Percentiles rank a stretch among this genome's conserved stretches.
These are phyloP conservation scores for Lytechinus pictus DNA, from an alignment of 35 echinoderm and acorn worm genomes.

Conservation along the genomic window DNA sequence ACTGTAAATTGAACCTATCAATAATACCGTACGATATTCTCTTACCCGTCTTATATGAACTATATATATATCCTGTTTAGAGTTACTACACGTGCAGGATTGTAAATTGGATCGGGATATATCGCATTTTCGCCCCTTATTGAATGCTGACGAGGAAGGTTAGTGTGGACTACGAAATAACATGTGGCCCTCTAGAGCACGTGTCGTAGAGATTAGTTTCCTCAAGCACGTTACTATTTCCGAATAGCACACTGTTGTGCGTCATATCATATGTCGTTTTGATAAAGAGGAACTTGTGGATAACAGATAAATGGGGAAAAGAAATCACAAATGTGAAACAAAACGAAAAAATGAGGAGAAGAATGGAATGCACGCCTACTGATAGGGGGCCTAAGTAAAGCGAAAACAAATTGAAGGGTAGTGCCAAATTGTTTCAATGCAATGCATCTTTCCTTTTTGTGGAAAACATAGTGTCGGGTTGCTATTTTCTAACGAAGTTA, in stretches of 20 bases:
- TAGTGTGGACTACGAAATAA: background rate
- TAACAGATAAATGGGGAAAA: background rate
- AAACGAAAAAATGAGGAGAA: background rate
- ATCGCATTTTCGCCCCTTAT: slow-evolving; percentile 8
- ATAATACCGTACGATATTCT: background rate
- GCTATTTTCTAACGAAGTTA: background rate
- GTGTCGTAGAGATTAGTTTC: slow-evolving; percentile 28
- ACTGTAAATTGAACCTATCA: background rate
- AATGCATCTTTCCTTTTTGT: background rate
- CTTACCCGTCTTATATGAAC: background rate
- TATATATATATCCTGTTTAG: background rate
- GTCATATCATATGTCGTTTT: slow-evolving; percentile 12
- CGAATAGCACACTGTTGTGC: slow-evolving; percentile 18
- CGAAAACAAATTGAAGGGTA: too few species aligned
- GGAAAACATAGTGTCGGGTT: background rate
- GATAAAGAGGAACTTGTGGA: background rate
- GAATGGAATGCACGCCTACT: background rate
- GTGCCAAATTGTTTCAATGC: background rate
- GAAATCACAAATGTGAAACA: background rate
- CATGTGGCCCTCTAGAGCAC: slow-evolving; percentile 23
- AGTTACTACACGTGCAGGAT: background rate
- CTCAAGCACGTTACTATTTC: slow-evolving; percentile 22
- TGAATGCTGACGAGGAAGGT: background rate
- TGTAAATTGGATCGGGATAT: slow-evolving; percentile 12
- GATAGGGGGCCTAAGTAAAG: too few species aligned